phyloP scores from a whole-genome alignment of 2,888 invertebrate species.

The Thumatha senex region DNA sequence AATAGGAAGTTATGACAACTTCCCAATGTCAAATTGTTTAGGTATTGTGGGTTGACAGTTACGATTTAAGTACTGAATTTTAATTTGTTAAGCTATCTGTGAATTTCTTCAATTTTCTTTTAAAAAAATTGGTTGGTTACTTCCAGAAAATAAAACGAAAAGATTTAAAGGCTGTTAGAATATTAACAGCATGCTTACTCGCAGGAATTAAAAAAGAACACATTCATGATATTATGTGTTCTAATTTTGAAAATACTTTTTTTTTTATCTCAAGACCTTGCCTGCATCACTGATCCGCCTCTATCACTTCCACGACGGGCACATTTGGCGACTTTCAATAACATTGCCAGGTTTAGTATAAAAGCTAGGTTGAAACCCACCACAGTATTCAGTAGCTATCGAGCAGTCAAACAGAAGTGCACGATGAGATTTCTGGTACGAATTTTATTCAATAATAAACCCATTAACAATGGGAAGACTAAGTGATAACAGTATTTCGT shows the following conservation, averaged over 20 bases:
- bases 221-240: not conserved
- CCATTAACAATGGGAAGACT: constrained; percentile 1
- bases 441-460: constrained; percentile 36
- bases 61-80: too few relatives aligned
- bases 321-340: constrained; percentile 63
- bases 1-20: too few relatives aligned
- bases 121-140: too few relatives aligned
- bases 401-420: constrained; percentile 80
- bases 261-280: constrained; percentile 35
- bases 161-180: too few relatives aligned
- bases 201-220: not conserved
- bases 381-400: constrained; percentile 78
- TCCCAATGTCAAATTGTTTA: too few relatives aligned
- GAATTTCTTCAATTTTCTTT: too few relatives aligned
- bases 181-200: too few relatives aligned
- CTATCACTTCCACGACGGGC: constrained; percentile 30
- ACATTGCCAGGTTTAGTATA: constrained; percentile 60
- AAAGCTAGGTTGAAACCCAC: constrained; percentile 54
- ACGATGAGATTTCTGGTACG: constrained; percentile 82
- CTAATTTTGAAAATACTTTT: constrained; percentile 11
- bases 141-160: not conserved
- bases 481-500: constrained; percentile 21
- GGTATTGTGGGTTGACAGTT: too few relatives aligned
- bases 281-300: constrained; percentile 31
- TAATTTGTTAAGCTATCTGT: too few relatives aligned